These are phyloP conservation scores for Orientallactaga sibirica DNA, from an alignment of 2,797 vertebrate species.

Conservation along the genomic window DNA sequence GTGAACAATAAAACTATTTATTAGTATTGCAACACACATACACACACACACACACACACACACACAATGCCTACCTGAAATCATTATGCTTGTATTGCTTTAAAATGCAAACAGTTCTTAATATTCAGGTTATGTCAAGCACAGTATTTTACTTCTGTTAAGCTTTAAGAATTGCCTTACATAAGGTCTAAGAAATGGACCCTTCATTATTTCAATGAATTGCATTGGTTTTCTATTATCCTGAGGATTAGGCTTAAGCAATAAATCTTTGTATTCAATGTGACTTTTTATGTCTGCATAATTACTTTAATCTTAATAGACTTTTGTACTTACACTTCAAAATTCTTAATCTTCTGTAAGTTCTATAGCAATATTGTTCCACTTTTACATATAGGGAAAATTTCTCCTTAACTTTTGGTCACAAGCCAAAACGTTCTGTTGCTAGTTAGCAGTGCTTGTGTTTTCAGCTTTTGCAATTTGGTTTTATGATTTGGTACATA, in stretches of 20 bases:
- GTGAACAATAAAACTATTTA: constrained; percentile 31
- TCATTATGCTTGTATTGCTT: constrained; percentile 26
- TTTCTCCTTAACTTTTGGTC: background rate
- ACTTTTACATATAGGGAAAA: background rate
- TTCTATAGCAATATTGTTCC: constrained; percentile 32
- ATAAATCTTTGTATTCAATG: constrained; percentile 62
- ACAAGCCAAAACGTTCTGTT: constrained; percentile 32
- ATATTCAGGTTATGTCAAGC: constrained; percentile 24
- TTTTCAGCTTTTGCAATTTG: background rate
- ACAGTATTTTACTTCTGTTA: constrained; percentile 43
- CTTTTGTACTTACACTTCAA: constrained; percentile 51
- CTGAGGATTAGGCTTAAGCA: constrained; percentile 59
- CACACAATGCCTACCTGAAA: background rate
- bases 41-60: too few species aligned
- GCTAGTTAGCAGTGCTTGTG: background rate
- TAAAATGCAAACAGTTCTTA: constrained; percentile 53
- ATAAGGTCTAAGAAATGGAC: constrained; percentile 22
- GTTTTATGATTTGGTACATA: background rate
- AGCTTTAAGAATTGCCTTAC: constrained; percentile 29
- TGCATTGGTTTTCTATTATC: constrained; percentile 54
- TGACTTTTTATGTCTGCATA: constrained; percentile 45
- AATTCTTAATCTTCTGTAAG: constrained; percentile 45
- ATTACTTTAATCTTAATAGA: constrained; percentile 66
- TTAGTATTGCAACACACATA: background rate
- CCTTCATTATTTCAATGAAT: constrained; percentile 58